Evolutionary conservation across 2,797 vertebrate genomes (phyloP).

Genomic region (Platalea minor): DNA sequence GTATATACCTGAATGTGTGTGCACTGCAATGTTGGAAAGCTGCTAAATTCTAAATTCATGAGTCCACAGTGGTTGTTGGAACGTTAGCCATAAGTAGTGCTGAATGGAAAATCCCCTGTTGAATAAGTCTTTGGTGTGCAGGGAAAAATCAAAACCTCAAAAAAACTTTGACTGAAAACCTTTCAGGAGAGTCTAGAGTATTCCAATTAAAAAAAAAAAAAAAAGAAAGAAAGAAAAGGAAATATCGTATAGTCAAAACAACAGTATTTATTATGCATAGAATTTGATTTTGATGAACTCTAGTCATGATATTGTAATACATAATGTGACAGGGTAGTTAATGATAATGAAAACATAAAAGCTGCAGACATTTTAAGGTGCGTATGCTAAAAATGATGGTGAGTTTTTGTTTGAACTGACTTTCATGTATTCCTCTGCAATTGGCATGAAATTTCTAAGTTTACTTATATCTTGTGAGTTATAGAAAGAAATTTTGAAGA

Average conservation of each 20-base stretch:
- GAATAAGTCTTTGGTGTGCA: background rate
- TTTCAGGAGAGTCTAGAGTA: background rate
- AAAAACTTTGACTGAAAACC: background rate
- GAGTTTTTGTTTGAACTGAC: background rate
- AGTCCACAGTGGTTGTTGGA: background rate
- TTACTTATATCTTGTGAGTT: background rate
- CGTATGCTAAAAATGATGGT: background rate
- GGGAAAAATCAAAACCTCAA: background rate
- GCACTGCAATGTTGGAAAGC: background rate
- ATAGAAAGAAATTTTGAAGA: background rate
- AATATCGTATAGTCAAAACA: background rate
- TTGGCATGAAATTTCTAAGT: background rate
- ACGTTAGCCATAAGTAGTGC: rapidly evolving
- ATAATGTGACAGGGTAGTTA: background rate
- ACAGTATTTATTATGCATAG: background rate
- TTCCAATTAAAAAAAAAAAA: background rate
- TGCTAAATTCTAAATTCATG: background rate
- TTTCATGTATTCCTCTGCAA: background rate
- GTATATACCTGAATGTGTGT: background rate
- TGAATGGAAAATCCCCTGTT: background rate
- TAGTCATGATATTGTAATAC: background rate
- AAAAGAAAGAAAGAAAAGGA: background rate
- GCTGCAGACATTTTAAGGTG: background rate
- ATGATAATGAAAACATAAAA: background rate
- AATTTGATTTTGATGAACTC: background rate